Evolutionary conservation across 2,888 invertebrate genomes (phyloP).

Genomic region (Volucella inanis): DNA sequence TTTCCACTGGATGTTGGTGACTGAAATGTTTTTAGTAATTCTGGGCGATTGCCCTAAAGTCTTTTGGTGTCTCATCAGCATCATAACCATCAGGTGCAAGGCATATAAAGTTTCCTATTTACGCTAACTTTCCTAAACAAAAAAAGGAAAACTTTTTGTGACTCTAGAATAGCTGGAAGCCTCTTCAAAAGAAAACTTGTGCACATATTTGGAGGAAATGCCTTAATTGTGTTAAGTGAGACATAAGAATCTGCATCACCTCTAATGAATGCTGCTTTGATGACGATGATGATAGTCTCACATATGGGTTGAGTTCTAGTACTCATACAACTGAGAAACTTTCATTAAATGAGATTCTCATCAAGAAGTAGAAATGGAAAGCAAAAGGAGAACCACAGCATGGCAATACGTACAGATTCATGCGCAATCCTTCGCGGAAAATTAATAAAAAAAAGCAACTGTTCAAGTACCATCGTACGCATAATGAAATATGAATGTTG

Average conservation of each 20-base stretch:
- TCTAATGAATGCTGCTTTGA: not conserved
- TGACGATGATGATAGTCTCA: not conserved
- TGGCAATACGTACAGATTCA: too few relatives aligned
- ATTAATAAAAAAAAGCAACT: too few relatives aligned
- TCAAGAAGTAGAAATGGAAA: not conserved
- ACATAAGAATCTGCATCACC: slow-evolving; percentile 15
- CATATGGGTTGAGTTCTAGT: not conserved
- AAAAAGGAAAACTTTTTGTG: too few relatives aligned
- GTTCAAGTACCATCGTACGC: too few relatives aligned
- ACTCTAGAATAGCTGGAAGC: too few relatives aligned
- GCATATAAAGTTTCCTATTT: not conserved
- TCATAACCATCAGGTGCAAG: not conserved
- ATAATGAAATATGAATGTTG: too few relatives aligned
- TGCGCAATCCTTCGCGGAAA: too few relatives aligned
- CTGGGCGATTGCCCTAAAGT: slow-evolving; percentile 11
- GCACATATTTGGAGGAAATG: not conserved
- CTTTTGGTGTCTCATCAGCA: not conserved
- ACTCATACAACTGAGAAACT: not conserved
- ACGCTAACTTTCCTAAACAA: too few relatives aligned
- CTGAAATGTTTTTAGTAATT: slow-evolving; percentile 10
- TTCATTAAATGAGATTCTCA: not conserved
- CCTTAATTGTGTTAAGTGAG: not conserved
- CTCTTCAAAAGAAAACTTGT: not conserved
- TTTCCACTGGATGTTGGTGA: too few relatives aligned
- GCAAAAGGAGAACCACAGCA: not conserved